Evolutionary conservation across 2,888 invertebrate species (phyloP).

Genomic region (Clistopyga incitator): DNA sequence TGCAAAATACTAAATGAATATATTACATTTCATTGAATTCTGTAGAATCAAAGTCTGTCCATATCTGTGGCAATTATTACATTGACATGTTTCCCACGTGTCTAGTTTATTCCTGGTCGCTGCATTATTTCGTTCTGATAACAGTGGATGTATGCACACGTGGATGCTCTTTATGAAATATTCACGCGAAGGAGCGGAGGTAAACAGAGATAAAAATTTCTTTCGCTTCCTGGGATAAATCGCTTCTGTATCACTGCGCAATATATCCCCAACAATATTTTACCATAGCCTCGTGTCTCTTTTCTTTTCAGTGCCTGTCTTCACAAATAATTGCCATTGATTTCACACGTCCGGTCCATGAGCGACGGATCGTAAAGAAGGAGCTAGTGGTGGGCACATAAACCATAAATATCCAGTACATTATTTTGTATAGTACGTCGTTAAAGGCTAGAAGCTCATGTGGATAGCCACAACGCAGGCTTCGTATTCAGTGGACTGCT

Average conservation of each 20-base stretch:
- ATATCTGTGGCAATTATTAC: not conserved
- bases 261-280: not conserved
- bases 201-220: slow-evolving; percentile 17
- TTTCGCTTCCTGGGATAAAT: not conserved
- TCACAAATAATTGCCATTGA: slow-evolving; percentile 8
- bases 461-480: not conserved
- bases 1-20: too few relatives aligned
- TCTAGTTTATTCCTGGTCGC: not conserved
- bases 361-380: slow-evolving; percentile 29
- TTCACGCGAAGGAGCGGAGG: slow-evolving; percentile 12
- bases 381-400: slow-evolving; percentile 21
- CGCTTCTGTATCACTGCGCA: not conserved
- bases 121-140: not conserved
- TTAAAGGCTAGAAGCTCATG: slow-evolving; percentile 3
- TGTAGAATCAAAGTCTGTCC: not conserved
- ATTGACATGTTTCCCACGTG: not conserved
- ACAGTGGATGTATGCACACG: not conserved
- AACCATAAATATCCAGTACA: slow-evolving; percentile 16
- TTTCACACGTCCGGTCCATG: slow-evolving; percentile 11
- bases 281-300: not conserved
- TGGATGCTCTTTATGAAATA: slow-evolving; percentile 18
- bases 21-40: too few relatives aligned
- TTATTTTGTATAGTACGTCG: not conserved
- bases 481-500: not conserved
- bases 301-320: not conserved